Evolutionary conservation across 2,888 invertebrate genomes (phyloP).

Genomic region (Drosophila borealis): DNA sequence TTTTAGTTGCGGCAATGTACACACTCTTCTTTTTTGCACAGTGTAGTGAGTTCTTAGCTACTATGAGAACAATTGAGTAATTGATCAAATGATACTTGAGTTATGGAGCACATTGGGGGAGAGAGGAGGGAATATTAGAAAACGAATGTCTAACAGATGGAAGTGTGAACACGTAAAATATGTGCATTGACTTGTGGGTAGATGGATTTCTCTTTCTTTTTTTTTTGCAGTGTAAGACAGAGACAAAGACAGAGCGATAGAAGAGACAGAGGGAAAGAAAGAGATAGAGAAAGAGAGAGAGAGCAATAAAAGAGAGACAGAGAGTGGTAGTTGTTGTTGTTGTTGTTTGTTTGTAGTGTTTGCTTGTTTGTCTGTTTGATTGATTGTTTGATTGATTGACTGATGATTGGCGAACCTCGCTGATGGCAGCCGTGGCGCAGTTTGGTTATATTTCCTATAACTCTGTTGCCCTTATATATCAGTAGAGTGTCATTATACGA

Average conservation of each 20-base stretch:
- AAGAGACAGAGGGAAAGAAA: conserved; percentile 23
- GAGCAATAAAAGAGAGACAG: conserved; percentile 21
- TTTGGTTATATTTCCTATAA: conserved; percentile 82
- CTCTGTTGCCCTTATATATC: conserved; percentile 76
- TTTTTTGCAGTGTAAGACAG: conserved; percentile 36
- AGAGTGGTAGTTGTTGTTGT: conserved; percentile 32
- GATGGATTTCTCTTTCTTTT: conserved; percentile 21
- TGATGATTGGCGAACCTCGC: conserved; percentile 72
- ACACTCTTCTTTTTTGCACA: background rate
- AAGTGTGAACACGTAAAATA: conserved; percentile 26
- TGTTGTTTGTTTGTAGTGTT: conserved; percentile 13
- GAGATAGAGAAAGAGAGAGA: conserved; percentile 17
- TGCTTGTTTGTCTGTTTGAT: conserved; percentile 31
- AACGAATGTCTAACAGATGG: conserved; percentile 23
- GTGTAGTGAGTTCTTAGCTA: conserved; percentile 10
- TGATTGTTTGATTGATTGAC: conserved; percentile 33
- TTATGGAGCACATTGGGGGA: conserved; percentile 25
- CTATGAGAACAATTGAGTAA: conserved; percentile 6
- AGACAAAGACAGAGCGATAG: conserved; percentile 23
- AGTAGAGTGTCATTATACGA: conserved; percentile 79
- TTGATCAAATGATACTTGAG: conserved; percentile 2
- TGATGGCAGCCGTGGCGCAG: conserved; percentile 76
- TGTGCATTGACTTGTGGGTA: conserved; percentile 15
- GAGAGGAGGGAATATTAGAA: conserved; percentile 3
- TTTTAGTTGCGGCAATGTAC: too few relatives aligned